A percentile compares a stretch with the other conserved stretches of the same genome.
Evolutionary conservation across 2,888 invertebrate species (phyloP).

Genomic region (Allolobophora icterica): DNA sequence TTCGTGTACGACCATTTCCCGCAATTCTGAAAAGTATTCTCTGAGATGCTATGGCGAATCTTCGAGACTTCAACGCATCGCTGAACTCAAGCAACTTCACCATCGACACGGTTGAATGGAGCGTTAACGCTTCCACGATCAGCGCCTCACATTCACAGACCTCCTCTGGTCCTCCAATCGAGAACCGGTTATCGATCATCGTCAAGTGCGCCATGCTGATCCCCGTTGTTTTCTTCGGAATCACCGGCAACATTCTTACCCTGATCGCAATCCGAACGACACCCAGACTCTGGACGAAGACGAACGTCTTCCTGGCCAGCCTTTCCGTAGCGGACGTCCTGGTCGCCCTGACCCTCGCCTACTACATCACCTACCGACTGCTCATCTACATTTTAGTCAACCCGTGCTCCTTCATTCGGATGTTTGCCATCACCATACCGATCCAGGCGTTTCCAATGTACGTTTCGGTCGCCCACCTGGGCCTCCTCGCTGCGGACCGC

Average conservation of each 20-base stretch:
- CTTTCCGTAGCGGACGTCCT: not conserved
- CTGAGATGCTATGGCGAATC: not conserved
- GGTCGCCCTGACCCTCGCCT: not conserved
- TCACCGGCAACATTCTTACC: not conserved
- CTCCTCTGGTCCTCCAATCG: not conserved
- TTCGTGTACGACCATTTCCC: too few relatives aligned
- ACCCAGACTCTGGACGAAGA: not conserved
- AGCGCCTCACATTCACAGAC: too few relatives aligned
- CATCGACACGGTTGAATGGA: not conserved
- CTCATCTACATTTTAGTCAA: constrained; percentile 9
- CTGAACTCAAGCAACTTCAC: not conserved
- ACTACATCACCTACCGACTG: constrained; percentile 22
- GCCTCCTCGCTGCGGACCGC: not conserved
- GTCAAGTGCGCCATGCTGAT: constrained; percentile 5
- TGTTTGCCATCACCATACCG: not conserved
- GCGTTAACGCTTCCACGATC: too few relatives aligned
- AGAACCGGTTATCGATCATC: not conserved
- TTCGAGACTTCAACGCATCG: not conserved
- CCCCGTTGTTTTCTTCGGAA: not conserved
- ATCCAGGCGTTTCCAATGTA: not conserved
- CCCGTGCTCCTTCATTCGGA: not conserved
- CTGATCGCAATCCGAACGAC: constrained; percentile 14
- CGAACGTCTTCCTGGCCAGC: constrained; percentile 23
- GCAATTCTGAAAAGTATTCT: not conserved
- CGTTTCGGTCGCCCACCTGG: not conserved